A percentile compares a stretch with the other conserved stretches of the same genome.
Conservation (phyloP, 2,113 vertebrate genomes). For the Mustela lutreola region DNA sequence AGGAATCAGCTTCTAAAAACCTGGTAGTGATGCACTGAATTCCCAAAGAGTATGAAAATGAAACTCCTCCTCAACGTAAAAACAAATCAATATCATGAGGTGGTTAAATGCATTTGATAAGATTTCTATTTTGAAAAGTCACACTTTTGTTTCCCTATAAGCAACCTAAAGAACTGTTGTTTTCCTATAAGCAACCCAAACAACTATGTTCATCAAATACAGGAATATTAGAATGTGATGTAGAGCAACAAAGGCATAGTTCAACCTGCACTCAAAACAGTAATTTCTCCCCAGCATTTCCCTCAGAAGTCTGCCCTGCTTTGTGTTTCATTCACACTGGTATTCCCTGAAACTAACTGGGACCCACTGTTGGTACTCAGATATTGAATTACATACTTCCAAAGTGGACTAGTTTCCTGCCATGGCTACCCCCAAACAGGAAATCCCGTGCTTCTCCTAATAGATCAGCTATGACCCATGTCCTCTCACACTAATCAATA, state of each 20-base stretch:
- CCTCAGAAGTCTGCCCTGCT: not conserved
- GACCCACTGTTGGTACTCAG: not conserved
- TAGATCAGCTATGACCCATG: not conserved
- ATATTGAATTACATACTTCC: not conserved
- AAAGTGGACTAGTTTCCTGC: not conserved
- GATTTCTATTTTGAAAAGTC: slow-evolving; percentile 22
- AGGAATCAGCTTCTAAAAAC: slow-evolving; percentile 23
- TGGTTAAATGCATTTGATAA: not conserved
- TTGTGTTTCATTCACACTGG: not conserved
- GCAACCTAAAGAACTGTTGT: not conserved
- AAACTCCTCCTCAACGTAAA: not conserved
- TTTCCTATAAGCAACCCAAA: not conserved
- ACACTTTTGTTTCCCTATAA: not conserved
- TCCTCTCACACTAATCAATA: not conserved
- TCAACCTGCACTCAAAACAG: not conserved
- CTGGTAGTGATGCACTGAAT: not conserved
- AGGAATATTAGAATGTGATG: not conserved
- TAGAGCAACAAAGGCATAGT: not conserved
- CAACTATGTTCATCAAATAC: not conserved
- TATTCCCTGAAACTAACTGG: not conserved
- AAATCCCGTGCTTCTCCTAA: not conserved
- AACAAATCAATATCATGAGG: not conserved
- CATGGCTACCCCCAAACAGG: not conserved
- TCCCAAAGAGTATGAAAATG: not conserved
- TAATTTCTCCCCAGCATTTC: not conserved